phyloP scores from a whole-genome alignment of 2,797 vertebrate species.

The Sebastes vulpes region DNA sequence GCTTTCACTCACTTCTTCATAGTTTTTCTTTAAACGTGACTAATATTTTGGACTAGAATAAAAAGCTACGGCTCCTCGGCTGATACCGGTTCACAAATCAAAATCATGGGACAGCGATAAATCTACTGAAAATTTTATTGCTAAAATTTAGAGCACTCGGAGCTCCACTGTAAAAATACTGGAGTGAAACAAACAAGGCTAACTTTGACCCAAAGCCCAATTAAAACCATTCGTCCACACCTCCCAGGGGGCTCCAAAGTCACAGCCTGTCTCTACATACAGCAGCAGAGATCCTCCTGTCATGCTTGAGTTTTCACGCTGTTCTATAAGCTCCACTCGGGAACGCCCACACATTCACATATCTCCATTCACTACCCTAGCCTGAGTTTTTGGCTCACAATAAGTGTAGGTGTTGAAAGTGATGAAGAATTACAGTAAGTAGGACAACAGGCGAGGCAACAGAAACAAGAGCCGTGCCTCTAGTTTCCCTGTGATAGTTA shows the following conservation, averaged over 20 bases:
- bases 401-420: conserved; percentile 83
- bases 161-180: conserved; percentile 52
- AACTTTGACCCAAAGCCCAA: conserved; percentile 40
- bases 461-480: conserved; percentile 71
- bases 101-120: conserved; percentile 36
- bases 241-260: conserved; percentile 4
- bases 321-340: conserved; percentile 68
- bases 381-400: conserved; percentile 77
- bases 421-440: conserved; percentile 83
- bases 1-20: background rate
- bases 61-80: background rate
- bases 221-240: conserved; percentile 13
- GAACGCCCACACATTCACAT: conserved; percentile 62
- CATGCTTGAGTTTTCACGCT: conserved; percentile 62
- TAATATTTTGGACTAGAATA: background rate
- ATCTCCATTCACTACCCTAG: conserved; percentile 76
- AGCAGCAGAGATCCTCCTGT: conserved; percentile 46
- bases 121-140: background rate
- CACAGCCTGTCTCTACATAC: conserved; percentile 2
- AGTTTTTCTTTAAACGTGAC: background rate
- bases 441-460: conserved; percentile 77
- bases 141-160: conserved; percentile 4
- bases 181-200: conserved; percentile 40
- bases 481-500: conserved; percentile 73
- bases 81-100: conserved; percentile 12